Evolutionary conservation across 2,888 invertebrate genomes (phyloP).

Genomic region (Eucera pruinosa): DNA sequence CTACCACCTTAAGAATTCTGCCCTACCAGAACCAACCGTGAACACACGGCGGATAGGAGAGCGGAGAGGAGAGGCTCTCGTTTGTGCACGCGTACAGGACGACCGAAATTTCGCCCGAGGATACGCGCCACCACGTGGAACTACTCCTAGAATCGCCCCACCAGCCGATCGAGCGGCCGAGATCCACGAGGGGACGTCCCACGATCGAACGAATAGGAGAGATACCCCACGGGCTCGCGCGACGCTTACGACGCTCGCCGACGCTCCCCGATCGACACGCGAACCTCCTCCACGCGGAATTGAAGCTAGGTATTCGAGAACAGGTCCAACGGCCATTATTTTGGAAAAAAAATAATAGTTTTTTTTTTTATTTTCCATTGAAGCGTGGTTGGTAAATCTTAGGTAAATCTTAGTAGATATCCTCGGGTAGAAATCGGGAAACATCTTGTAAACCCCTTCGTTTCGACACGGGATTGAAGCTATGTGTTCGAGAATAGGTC

Average conservation of each 20-base stretch:
- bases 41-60: slow-evolving; percentile 46
- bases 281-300: neutral
- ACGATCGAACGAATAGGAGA: slow-evolving; percentile 64
- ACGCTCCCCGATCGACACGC: slow-evolving; percentile 39
- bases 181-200: slow-evolving; percentile 66
- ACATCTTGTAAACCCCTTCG: too few species aligned
- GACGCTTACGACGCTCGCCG: slow-evolving; percentile 58
- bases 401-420: too few species aligned
- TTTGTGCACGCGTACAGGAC: slow-evolving; percentile 59
- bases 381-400: too few species aligned
- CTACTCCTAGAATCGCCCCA: slow-evolving; percentile 71
- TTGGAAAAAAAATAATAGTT: too few species aligned
- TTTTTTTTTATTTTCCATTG: too few species aligned
- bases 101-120: slow-evolving; percentile 74
- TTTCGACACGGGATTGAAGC: too few species aligned
- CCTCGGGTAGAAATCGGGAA: too few species aligned
- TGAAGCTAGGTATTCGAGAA: too few species aligned
- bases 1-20: slow-evolving; percentile 50
- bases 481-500: too few species aligned
- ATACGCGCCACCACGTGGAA: slow-evolving; percentile 75
- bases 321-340: too few species aligned
- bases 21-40: slow-evolving; percentile 59
- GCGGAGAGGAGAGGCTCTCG: slow-evolving; percentile 34
- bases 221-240: slow-evolving; percentile 61
- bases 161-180: slow-evolving; percentile 57